These are phyloP conservation scores for Orthosia gracilis DNA, from an alignment of 2,888 invertebrate genomes.

Conservation along the genomic window DNA sequence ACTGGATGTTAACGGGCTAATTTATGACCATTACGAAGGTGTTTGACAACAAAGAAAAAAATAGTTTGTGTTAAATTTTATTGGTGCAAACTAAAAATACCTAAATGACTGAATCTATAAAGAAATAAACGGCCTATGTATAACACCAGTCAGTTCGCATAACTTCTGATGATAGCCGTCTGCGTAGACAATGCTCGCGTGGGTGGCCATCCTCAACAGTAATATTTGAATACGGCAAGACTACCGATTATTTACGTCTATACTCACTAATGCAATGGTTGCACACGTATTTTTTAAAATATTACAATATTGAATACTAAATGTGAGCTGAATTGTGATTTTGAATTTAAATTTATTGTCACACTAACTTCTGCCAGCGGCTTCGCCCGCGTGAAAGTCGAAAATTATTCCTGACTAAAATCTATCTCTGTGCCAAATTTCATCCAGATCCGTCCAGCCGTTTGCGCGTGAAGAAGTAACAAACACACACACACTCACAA, in stretches of 20 bases:
- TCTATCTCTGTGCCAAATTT: no score
- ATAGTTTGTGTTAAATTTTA: neutral
- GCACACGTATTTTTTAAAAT: neutral
- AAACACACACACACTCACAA: no score
- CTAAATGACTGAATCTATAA: conserved; percentile 2
- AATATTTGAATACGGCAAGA: conserved; percentile 44
- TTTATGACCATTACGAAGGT: neutral
- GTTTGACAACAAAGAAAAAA: neutral
- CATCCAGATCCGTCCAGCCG: no score
- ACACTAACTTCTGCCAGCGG: no score
- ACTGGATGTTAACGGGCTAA: neutral
- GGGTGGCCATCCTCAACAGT: conserved; percentile 31
- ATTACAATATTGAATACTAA: neutral
- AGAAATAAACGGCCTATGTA: neutral
- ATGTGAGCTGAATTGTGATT: no score
- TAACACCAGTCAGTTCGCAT: neutral
- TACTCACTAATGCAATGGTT: neutral
- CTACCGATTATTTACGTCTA: conserved; percentile 34
- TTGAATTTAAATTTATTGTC: no score
- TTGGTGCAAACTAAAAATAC: no score
- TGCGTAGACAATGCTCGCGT: conserved; percentile 36
- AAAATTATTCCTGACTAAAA: no score
- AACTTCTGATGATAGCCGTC: neutral
- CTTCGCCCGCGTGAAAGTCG: no score
- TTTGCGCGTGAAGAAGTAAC: no score